Evolutionary conservation across 1,140 invertebrate species (phyloP), one percentile per base, ranked within the genome.

Genomic region (Heliconius hermathena): DNA sequence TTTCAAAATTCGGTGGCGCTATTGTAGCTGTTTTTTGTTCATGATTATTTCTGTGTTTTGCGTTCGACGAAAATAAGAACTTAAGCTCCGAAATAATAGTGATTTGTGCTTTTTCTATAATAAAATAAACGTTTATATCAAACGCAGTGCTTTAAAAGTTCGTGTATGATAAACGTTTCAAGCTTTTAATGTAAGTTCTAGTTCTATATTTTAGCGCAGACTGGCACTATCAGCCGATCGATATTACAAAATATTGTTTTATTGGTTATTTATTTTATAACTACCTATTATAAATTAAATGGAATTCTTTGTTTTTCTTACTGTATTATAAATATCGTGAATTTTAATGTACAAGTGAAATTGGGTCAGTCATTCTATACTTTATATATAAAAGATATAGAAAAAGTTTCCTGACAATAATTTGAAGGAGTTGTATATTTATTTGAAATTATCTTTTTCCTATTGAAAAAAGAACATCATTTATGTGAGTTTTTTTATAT

Each of bases 201-300:
- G 75, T 83, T 76, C 83, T 81, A 80, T 87, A 83, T 82, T 82
- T 76, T 85, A 85, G 83, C 82, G 78, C 80, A 87, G 79, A 80
- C 78, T 84, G 82, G 83, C 81, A 87, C 83, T 71, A 82, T 89
- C 83, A 88, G 81, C 77, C 89, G 89, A 93, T 92, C 92, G 89
- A 93, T 93, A 93, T 84, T 90, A 88, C 78, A 90, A 91, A 92
- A 90, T 84, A 84, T 78, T 84, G 81, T 85, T 85, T 84, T 88
- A 86, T 85, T 85, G 71, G 76, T 81, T 82, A 80, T 70, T 75
- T 80, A 77, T 77, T 80, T 73, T 22, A 71, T 71, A 33, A 8
- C 22, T 29, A 36, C 33, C 6, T 36, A 13, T 66, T 66, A 66
- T 66, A 29, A 66, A 66, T 66, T 29, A 29, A 66, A 16, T 26